Base-by-base conservation (phyloP, 2,113 vertebrate genomes). In the Lepisosteus osseus region DNA sequence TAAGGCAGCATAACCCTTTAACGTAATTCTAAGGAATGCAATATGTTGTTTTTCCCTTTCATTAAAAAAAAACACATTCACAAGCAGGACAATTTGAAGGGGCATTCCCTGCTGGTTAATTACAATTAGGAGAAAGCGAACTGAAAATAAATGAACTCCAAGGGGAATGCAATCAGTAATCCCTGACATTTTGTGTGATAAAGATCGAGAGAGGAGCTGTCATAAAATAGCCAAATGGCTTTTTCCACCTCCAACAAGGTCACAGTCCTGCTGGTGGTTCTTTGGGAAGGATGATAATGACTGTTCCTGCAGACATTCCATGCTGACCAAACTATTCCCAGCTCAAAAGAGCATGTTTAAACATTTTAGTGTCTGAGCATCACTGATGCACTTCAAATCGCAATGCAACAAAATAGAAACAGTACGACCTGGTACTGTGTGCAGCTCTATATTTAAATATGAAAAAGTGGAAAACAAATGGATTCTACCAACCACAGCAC, bases 231-330 rank as follows among this genome's bases (percentile, higher is more conserved):
- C 86, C 89, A 91, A 92, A 90, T 88, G 81, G 89, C 86, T 89
- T 89, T 89, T 89, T 91, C 89, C 85, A 92, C 89, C 91, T 91
- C 91, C 83, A 89, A 88, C 91, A 89, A 91, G 90, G 89, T 90
- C 88, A 85, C 77, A 83, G 85, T 83, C 84, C 88, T 83, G 88
- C 87, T 77, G 90, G 88, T 78, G 81, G 82, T 83, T 70, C 79
- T 73, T 75, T 79, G 84, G 79, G 79, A 86, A 89, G 86, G 90
- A 94, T 87, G 85, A 84, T 85, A 88, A 83, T 90, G 91, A 92
- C 88, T 87, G 87, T 87, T 86, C 85, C 82, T 78, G 9, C 47
- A 51, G 47, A 51, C 47, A 9, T 9, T 51, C 47, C 47, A 51
- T 6, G 47, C 9, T 51, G 9, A 9, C 47, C 47, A 6, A 6